phyloP scores from a whole-genome alignment of 2,113 vertebrate species.

The Thamnophis sirtalis region DNA sequence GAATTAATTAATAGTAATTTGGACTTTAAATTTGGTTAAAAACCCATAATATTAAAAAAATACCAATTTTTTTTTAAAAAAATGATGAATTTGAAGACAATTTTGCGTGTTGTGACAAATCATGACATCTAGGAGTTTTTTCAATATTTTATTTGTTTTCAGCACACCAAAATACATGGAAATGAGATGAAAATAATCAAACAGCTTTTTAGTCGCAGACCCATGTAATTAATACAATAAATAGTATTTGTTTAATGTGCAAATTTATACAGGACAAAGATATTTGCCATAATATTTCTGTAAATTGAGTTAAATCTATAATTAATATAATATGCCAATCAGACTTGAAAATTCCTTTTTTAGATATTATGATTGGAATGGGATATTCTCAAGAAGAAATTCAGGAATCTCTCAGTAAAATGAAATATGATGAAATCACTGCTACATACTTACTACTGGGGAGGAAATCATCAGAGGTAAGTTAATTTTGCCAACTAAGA shows the following conservation, averaged over 20 bases:
- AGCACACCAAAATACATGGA: too few species aligned
- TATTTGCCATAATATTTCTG: neutral
- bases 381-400: conserved; percentile 97
- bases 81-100: too few species aligned
- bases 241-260: neutral
- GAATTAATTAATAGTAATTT: too few species aligned
- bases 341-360: conserved; percentile 16
- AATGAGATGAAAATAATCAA: too few species aligned
- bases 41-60: too few species aligned
- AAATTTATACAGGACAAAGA: neutral
- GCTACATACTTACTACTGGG: conserved; percentile 94
- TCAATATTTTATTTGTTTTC: too few species aligned
- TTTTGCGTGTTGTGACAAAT: too few species aligned
- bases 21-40: too few species aligned
- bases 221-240: neutral
- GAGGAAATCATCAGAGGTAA: conserved; percentile 93
- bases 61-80: too few species aligned
- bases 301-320: neutral
- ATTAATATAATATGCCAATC: neutral
- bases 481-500: conserved; percentile 12
- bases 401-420: conserved; percentile 95
- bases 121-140: too few species aligned
- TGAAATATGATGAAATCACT: conserved; percentile 98
- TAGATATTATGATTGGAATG: conserved; percentile 98
- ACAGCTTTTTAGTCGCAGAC: too few species aligned